These are phyloP conservation scores for Spinibarbus caldwelli DNA, from an alignment of 2,797 vertebrate genomes.

Conservation along the genomic window DNA sequence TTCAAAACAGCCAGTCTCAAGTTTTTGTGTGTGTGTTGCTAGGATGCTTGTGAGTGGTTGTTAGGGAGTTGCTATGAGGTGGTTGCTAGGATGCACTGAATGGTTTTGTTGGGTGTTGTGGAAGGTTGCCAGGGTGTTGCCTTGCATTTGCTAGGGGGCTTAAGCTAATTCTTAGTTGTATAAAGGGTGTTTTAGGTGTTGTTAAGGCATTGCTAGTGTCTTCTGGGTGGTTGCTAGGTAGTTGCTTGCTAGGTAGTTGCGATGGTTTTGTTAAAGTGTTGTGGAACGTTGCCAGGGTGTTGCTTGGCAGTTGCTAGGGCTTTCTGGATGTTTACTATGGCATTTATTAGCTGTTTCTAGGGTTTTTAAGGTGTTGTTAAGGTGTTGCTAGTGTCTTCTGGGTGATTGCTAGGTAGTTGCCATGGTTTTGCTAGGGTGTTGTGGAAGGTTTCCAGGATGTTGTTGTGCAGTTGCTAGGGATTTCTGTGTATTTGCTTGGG, in stretches of 20 bases:
- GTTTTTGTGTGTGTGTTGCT: too few relatives aligned
- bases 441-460: not conserved
- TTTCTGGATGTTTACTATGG: too few relatives aligned
- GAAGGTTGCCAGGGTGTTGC: not conserved
- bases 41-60: not conserved
- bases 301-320: too few relatives aligned
- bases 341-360: too few relatives aligned
- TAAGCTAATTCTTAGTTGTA: not conserved
- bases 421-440: not conserved
- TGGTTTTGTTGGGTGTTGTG: too few relatives aligned
- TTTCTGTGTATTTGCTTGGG: not conserved
- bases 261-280: too few relatives aligned
- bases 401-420: not conserved
- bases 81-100: not conserved
- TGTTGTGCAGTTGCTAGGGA: not conserved
- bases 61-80: too few relatives aligned
- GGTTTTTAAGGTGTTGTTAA: too few relatives aligned
- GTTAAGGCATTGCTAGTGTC: too few relatives aligned
- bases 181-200: not conserved
- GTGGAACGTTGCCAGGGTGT: too few relatives aligned
- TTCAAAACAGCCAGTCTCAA: too few relatives aligned
- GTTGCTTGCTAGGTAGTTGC: not conserved
- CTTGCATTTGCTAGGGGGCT: not conserved
- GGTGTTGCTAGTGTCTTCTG: too few relatives aligned
- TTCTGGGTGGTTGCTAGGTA: not conserved